These are phyloP conservation scores for Callimorpha dominula DNA, from an alignment of 2,888 invertebrate genomes.

Conservation along the genomic window DNA sequence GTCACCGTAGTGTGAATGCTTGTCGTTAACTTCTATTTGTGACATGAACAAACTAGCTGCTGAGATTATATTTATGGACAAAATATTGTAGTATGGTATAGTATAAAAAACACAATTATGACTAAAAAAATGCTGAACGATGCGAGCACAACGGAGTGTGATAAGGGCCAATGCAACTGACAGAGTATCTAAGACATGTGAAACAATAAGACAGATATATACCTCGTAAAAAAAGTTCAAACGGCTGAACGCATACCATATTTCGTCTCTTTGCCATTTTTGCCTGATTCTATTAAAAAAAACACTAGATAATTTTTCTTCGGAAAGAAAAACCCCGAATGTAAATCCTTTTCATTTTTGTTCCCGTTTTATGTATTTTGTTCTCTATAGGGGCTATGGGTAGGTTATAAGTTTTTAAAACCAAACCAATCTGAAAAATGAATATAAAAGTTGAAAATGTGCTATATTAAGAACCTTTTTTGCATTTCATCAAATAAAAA, in stretches of 20 bases:
- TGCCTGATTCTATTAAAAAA: too few species aligned
- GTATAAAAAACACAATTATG: neutral
- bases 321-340: too few species aligned
- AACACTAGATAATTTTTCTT: too few species aligned
- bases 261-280: too few species aligned
- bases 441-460: neutral
- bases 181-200: neutral
- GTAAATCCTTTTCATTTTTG: too few species aligned
- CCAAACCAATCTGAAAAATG: neutral
- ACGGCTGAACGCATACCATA: too few species aligned
- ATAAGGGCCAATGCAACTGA: neutral
- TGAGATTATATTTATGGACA: neutral
- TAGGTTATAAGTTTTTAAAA: neutral
- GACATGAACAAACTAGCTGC: neutral
- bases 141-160: neutral
- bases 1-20: constrained; percentile 27
- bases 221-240: neutral
- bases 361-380: too few species aligned
- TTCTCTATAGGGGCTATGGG: too few species aligned
- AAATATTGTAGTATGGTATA: neutral
- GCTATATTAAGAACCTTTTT: neutral
- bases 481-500: neutral
- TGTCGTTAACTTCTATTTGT: constrained; percentile 14
- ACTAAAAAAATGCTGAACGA: neutral
- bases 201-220: too few species aligned